A percentile compares a stretch with the other conserved stretches of the same genome.
phyloP scores from a whole-genome alignment of 2,888 invertebrate genomes.

The Hylaea fasciaria region DNA sequence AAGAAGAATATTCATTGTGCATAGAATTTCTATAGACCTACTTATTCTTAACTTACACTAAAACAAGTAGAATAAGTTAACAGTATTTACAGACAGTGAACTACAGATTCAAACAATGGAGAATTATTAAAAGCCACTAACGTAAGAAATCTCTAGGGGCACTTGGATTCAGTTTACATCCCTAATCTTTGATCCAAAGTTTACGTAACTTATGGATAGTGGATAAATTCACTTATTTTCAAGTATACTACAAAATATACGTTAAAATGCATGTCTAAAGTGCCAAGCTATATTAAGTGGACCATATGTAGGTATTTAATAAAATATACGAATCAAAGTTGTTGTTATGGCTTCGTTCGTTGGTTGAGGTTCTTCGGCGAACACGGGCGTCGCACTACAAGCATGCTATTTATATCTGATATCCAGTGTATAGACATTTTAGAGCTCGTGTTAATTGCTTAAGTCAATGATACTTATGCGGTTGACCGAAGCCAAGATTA shows the following conservation, averaged over 20 bases:
- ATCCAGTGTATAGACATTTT: too few relatives aligned
- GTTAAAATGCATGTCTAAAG: too few relatives aligned
- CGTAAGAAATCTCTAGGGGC: not conserved
- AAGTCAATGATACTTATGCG: too few relatives aligned
- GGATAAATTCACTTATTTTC: too few relatives aligned
- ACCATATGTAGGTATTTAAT: too few relatives aligned
- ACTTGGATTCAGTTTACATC: not conserved
- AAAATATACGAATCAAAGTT: too few relatives aligned
- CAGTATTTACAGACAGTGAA: constrained; percentile 52
- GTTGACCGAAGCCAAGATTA: too few relatives aligned
- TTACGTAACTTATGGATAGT: too few relatives aligned
- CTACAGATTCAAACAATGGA: too few relatives aligned
- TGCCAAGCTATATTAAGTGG: too few relatives aligned
- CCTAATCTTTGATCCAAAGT: not conserved
- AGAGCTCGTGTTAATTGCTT: too few relatives aligned
- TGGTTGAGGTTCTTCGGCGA: not conserved
- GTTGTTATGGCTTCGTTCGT: not conserved
- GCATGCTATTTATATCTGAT: not conserved
- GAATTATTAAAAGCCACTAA: not conserved
- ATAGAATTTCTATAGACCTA: constrained; percentile 28
- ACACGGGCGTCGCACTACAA: not conserved
- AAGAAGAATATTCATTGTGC: constrained; percentile 41
- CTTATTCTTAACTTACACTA: constrained; percentile 37
- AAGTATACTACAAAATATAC: too few relatives aligned
- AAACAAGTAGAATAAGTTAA: constrained; percentile 52